These are phyloP conservation scores for Euura saliciscinereae DNA, from an alignment of 1,140 invertebrate genomes.

Conservation along the genomic window DNA sequence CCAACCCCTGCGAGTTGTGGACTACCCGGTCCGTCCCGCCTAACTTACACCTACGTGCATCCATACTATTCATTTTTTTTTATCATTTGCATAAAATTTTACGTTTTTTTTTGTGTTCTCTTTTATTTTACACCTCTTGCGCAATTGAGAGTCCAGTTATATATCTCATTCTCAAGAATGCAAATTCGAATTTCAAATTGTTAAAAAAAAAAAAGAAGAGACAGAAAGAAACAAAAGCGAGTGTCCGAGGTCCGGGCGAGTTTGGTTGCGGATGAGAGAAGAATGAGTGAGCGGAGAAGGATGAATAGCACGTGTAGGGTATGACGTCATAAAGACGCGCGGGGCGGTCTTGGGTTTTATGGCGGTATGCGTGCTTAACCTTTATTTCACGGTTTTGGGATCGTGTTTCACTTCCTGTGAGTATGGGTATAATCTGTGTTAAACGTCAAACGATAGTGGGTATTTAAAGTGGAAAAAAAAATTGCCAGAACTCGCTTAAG, in stretches of 20 bases:
- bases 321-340: background rate
- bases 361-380: background rate
- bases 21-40: constrained; percentile 9
- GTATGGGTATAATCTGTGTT: background rate
- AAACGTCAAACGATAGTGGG: background rate
- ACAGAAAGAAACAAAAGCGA: background rate
- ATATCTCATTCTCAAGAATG: background rate
- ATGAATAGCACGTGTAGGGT: background rate
- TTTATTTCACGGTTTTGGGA: background rate
- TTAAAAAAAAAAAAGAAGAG: background rate
- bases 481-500: background rate
- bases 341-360: background rate
- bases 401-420: background rate
- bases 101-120: background rate
- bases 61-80: background rate
- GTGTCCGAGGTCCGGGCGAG: too few relatives aligned
- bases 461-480: background rate
- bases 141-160: background rate
- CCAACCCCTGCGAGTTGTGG: constrained; percentile 41
- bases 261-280: too few relatives aligned
- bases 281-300: too few relatives aligned
- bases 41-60: background rate
- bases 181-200: background rate
- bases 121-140: background rate
- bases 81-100: background rate